These are phyloP conservation scores for Drosophila helvetica DNA, from an alignment of 2,888 invertebrate species.

Conservation along the genomic window DNA sequence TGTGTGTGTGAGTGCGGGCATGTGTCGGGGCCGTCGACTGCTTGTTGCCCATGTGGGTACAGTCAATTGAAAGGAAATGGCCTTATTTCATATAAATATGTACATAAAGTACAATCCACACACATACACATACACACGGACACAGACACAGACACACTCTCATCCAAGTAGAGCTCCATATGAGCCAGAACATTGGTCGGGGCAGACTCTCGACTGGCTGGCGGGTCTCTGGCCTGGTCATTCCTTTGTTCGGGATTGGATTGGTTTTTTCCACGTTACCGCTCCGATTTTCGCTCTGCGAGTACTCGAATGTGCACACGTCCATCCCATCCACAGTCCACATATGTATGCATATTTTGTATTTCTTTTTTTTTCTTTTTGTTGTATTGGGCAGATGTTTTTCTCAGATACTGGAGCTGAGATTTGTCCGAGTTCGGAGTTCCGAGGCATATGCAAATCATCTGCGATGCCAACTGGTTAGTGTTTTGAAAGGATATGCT, in stretches of 20 bases:
- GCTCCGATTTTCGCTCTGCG: constrained; percentile 31
- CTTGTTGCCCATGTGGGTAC: constrained; percentile 74
- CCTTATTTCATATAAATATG: constrained; percentile 80
- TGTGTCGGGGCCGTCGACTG: constrained; percentile 66
- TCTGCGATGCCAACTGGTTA: not conserved
- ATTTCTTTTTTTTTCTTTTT: no score
- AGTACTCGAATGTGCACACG: not conserved
- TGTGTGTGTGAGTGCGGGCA: constrained; percentile 56
- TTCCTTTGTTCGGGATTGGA: constrained; percentile 75
- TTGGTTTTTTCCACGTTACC: constrained; percentile 71
- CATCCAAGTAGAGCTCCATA: constrained; percentile 47
- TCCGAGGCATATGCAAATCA: constrained; percentile 20
- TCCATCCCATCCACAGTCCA: constrained; percentile 17
- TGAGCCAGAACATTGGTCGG: constrained; percentile 60
- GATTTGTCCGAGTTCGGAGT: constrained; percentile 58
- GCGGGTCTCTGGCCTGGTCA: constrained; percentile 68
- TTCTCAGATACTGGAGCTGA: constrained; percentile 58
- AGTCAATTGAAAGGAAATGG: constrained; percentile 79
- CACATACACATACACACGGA: constrained; percentile 45
- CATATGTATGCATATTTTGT: constrained; percentile 20
- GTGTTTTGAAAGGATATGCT: not conserved
- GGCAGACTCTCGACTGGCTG: constrained; percentile 58
- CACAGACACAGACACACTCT: constrained; percentile 39
- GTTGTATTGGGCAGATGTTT: constrained; percentile 71
- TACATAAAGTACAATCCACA: constrained; percentile 75